Conservation (phyloP, 2,888 invertebrate genomes). For the Pseudococcus longispinus region DNA sequence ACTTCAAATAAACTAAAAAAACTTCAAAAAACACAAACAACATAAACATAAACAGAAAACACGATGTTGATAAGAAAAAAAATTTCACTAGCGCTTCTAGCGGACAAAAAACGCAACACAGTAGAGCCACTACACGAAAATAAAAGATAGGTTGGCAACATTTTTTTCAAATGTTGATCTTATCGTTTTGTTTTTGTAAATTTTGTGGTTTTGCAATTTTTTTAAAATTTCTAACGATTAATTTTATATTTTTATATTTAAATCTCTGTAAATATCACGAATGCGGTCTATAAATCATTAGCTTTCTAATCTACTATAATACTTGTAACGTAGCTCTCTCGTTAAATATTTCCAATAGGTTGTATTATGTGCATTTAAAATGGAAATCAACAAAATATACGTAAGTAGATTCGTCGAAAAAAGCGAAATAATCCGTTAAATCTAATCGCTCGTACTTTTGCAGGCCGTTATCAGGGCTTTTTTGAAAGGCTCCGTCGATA, state of each 20-base stretch:
- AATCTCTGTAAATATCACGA: neutral
- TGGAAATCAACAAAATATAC: slow-evolving; percentile 24
- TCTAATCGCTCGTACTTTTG: neutral
- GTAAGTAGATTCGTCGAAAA: neutral
- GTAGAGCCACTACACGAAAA: neutral
- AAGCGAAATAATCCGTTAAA: neutral
- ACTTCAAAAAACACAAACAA: neutral
- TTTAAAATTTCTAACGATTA: neutral
- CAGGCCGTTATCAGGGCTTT: slow-evolving; percentile 73
- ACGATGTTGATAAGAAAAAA: slow-evolving; percentile 16
- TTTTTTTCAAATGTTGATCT: neutral
- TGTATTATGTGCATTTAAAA: slow-evolving; percentile 29
- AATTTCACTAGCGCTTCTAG: neutral
- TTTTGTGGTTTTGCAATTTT: neutral
- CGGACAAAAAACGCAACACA: neutral
- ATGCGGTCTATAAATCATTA: neutral
- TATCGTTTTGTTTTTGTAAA: neutral
- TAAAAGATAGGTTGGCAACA: neutral
- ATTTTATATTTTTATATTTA: neutral
- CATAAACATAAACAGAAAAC: neutral
- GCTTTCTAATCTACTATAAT: neutral
- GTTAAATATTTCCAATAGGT: neutral
- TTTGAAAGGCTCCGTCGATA: slow-evolving; percentile 78
- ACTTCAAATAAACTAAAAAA: neutral
- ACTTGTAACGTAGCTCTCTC: neutral